Base-by-base conservation (phyloP, 1,140 invertebrate genomes). In the Drosophila azteca region DNA sequence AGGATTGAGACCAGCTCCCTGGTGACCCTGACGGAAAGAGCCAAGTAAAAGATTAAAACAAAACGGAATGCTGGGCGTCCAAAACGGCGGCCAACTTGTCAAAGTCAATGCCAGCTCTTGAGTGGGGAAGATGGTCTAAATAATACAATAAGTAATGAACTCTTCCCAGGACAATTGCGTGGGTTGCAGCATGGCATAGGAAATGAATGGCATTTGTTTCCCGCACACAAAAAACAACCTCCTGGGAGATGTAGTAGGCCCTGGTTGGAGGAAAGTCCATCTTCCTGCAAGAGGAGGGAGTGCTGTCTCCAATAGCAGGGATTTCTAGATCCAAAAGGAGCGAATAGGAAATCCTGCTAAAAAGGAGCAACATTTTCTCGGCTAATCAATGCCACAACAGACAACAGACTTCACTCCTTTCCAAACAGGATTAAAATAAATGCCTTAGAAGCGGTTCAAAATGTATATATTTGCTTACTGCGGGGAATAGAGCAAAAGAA, bases 131-230 rank as follows among this genome's bases (percentile, higher is more conserved):
- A 17, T 52, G 75, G 57, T 49, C 68, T 73, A 79, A 83, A 79
- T 84, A 79, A 83, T 58, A 69, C 66, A 69, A 69, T 69, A 50
- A 63, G 57, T 52, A 65, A 35, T 59, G 46, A 59, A 39, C 44
- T 35, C 45, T 31, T 76, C 72, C 79, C 79, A 76, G 61, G 71
- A 65, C 72, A 80, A 58, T 64, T 71, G 35, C 64, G 55, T 63
- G 58, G 31, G 59, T 65, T 85, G 82, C 82, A 81, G 60, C 69
- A 48, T 24, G 77, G 81, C 52, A 77, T 81, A 64, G 78, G 78
- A 85, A 85, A 85, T 85, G 82, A 81, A 81, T 68, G 65, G 81
- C 81, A 87, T 85, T 85, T 87, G 78, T 85, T 78, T 81, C 11
- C 35, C 35, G 9, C 11, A 3, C 35, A 39, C 35, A 4, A 5